Base-by-base conservation (phyloP, 1,140 invertebrate species). In the Achroia grisella region DNA sequence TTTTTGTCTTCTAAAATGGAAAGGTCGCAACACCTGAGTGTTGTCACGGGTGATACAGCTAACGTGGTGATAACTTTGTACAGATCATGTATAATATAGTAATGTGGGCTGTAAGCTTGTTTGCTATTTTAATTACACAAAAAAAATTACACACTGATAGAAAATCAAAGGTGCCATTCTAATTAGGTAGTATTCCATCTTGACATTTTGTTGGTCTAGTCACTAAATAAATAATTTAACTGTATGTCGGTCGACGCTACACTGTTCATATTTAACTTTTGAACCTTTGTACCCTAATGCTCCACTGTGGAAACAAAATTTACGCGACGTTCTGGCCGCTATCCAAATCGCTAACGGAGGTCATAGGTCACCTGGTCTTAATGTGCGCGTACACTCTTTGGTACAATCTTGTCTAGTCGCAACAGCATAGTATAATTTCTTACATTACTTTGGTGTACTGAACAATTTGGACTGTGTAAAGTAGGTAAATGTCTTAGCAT, bases 191-290 rank as follows among this genome's bases (percentile, higher is more conserved):
- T 11, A 5, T n/a, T 15, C 14, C 33, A 41, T 14, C n/a, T 14
- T 28, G 29, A 29, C 31, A 14, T 34, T 44, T 11, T 14, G 8
- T 12, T 46, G 12, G 35, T 46, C 27, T 15, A 2, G 36, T 39
- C 44, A n/a, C 36, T 47, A 30, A 62, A 62, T 71, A 59, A 66
- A 65, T 63, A 60, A 64, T 58, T 56, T 39, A 51, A 42, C 43
- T 51, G 46, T 45, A 56, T 44, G 43, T 39, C 49, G 42, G 50
- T 39, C 49, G 42, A 48, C 43, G 47, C 6, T 23, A 61, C 57
- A 50, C 35, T 56, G 60, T 61, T 62, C 58, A 64, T 62, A 69
- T 74, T 70, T 69, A 69, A 73, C 57, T 62, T 70, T 57, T 62
- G 61, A 68, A 68, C 62, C 58, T 44, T 60, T 53, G 44, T 46